These are phyloP conservation scores for Orchesella flavescens DNA, from an alignment of 2,888 invertebrate species.

Conservation along the genomic window DNA sequence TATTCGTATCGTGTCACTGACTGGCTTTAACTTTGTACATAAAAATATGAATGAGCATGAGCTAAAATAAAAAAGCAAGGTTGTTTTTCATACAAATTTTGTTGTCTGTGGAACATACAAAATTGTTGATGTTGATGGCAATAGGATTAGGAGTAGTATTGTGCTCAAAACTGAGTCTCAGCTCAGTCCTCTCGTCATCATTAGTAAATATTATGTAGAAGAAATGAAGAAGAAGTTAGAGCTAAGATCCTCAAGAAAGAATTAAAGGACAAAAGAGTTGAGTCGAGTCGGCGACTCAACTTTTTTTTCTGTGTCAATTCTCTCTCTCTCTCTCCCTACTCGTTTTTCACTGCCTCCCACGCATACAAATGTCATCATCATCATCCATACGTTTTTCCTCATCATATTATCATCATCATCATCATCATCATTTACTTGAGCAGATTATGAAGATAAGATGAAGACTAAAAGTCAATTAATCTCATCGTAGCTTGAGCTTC, in stretches of 20 bases:
- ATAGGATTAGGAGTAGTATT: not conserved
- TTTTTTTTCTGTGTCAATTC: conserved; percentile 23
- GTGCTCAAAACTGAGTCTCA: not conserved
- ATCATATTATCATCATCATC: not conserved
- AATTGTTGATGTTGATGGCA: too few relatives aligned
- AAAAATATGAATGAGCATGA: too few relatives aligned
- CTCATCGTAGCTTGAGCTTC: not conserved
- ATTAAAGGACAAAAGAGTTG: too few relatives aligned
- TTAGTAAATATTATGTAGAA: not conserved
- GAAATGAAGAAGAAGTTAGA: too few relatives aligned
- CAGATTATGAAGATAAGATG: conserved; percentile 24
- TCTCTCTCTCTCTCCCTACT: not conserved
- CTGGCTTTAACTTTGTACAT: too few relatives aligned
- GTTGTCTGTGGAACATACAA: too few relatives aligned
- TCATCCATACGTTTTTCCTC: not conserved
- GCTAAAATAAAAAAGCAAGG: not conserved
- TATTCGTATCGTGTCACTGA: too few relatives aligned
- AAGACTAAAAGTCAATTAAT: conserved; percentile 32
- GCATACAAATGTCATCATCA: conserved; percentile 29
- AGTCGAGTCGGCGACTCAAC: not conserved
- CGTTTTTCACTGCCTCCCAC: conserved; percentile 6
- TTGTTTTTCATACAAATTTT: not conserved
- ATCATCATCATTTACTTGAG: conserved; percentile 1
- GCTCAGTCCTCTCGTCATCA: not conserved
- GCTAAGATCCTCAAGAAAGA: too few relatives aligned